Evolutionary conservation across 2,113 vertebrate species (phyloP), one percentile per base, ranked within the genome.

Genomic region (Mastomys coucha): DNA sequence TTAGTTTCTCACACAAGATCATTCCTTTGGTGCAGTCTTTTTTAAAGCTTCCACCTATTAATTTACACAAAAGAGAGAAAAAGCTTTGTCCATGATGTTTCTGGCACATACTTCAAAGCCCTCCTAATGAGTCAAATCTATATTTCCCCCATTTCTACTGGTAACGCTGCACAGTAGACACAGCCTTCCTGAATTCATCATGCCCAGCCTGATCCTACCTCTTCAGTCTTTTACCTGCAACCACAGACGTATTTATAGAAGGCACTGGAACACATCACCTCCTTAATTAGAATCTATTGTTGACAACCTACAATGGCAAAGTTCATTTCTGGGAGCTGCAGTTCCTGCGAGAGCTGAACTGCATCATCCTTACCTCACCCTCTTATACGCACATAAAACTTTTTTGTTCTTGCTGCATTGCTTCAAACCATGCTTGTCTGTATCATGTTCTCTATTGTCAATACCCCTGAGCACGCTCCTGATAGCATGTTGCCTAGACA

Each of bases 311-410:
- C 56, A 76, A 75, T 7, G 19, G 42, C 53, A 17, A 26, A 19
- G 33, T 22, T 45, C 49, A 76, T 28, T 56, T n/a, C 19, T 24
- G 20, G 13, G 26, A n/a, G 12, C 63, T 39, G 9, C 2, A 22
- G 24, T 14, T 16, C 6, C 22, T 84, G 13, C 9, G 51, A 5
- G 20, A 22, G 7, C 26, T 53, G 11, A 78, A 22, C 22, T 31
- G 19, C 10, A 1, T 22, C 10, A 14, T 58, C 26, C 36, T 33
- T 12, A 28, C 33, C 1, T n/a, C 39, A 33, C 4, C 33, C 11
- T 72, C 45, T 70, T 10, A 33, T 1, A 8, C 22, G 81, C 24
- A 1, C 10, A 24, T 0, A 0, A 13, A 42, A 86, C 20, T 45
- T 75, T 72, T 20, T 75, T 49, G 51, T 20, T 45, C 56, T 70